These are phyloP conservation scores for Cherax quadricarinatus DNA, from an alignment of 1,140 invertebrate species.

Conservation along the genomic window DNA sequence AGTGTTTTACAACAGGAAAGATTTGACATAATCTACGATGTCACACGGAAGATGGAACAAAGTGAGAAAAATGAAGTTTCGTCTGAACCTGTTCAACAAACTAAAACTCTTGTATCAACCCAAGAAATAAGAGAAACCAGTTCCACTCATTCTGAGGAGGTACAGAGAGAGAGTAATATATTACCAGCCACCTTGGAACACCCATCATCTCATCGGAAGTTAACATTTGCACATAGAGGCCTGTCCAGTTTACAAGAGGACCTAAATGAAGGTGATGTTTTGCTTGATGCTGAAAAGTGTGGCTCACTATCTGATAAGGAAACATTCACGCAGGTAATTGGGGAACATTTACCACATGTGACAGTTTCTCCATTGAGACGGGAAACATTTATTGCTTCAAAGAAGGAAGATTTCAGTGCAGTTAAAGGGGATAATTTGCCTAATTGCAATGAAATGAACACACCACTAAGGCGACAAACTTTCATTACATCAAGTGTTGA, in stretches of 20 bases:
- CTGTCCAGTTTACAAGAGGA: neutral
- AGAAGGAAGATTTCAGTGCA: conserved; percentile 3
- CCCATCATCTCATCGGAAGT: neutral
- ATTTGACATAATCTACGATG: neutral
- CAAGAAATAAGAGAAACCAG: neutral
- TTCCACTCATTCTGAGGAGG: neutral
- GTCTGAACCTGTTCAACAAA: neutral
- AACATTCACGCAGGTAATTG: conserved; percentile 3
- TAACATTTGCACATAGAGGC: neutral
- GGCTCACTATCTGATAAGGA: neutral
- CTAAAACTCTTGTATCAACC: neutral
- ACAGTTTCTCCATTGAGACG: conserved; percentile 34
- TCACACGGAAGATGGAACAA: conserved; percentile 1
- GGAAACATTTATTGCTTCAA: conserved; percentile 36
- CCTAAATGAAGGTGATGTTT: neutral
- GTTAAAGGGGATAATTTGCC: conserved; percentile 17
- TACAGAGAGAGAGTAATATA: neutral
- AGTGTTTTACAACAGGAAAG: conserved; percentile 10
- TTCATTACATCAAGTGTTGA: neutral
- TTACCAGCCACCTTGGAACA: neutral
- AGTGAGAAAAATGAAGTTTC: neutral
- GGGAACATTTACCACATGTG: neutral
- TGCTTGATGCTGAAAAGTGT: neutral
- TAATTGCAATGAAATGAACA: neutral
- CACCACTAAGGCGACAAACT: conserved; percentile 42